Percentiles rank a stretch among this genome's conserved stretches.
These are phyloP conservation scores for Thunnus albacares DNA, from an alignment of 2,797 vertebrate species.

Conservation along the genomic window DNA sequence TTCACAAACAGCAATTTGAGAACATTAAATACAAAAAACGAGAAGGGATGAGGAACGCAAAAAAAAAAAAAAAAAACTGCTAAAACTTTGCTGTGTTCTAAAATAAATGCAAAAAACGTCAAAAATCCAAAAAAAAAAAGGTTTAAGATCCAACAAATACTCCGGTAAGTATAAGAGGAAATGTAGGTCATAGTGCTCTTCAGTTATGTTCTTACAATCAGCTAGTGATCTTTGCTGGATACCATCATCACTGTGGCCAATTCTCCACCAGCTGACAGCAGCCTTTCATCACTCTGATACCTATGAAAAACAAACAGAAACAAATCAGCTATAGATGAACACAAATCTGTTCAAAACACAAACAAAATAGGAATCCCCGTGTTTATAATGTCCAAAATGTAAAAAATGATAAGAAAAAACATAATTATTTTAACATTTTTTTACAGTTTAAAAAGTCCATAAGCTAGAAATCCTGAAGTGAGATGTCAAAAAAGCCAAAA, in stretches of 20 bases:
- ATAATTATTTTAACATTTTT: constrained; percentile 90
- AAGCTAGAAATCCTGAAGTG: constrained; percentile 95
- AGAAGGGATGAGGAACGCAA: constrained; percentile 13
- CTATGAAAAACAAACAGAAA: constrained; percentile 88
- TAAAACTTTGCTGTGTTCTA: constrained; percentile 68
- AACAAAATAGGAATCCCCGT: constrained; percentile 84
- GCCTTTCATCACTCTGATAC: constrained; percentile 80
- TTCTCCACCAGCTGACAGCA: constrained; percentile 57
- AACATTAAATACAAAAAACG: constrained; percentile 63
- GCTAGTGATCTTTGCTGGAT: constrained; percentile 84
- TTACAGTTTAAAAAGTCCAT: constrained; percentile 88
- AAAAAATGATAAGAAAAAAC: constrained; percentile 68
- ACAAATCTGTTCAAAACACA: not conserved
- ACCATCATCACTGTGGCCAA: constrained; percentile 84
- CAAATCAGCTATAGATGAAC: constrained; percentile 79
- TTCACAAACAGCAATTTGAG: constrained; percentile 53
- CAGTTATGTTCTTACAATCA: constrained; percentile 59
- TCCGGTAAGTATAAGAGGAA: constrained; percentile 84
- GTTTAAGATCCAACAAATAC: constrained; percentile 87
- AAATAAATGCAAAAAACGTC: constrained; percentile 86
- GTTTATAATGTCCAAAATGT: constrained; percentile 85
- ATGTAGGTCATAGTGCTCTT: constrained; percentile 84
- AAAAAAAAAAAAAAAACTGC: constrained; percentile 17
- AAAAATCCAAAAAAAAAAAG: constrained; percentile 68
- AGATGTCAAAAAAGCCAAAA: constrained; percentile 74